These are phyloP conservation scores for Cactoblastis cactorum DNA, from an alignment of 2,888 invertebrate species.

Conservation along the genomic window DNA sequence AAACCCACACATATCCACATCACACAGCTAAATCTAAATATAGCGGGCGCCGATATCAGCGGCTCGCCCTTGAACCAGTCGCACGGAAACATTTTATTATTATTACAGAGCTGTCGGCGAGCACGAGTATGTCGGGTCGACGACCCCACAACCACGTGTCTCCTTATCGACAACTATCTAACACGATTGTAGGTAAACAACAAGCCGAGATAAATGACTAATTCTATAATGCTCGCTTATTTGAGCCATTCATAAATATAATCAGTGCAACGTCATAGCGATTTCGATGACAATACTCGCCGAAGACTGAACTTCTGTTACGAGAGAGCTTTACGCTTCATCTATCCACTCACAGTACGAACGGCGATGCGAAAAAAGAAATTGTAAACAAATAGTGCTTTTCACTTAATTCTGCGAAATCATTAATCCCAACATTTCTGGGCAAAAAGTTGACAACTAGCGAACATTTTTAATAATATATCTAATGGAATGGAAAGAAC, in stretches of 20 bases:
- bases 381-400: neutral
- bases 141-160: slow-evolving; percentile 78
- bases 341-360: neutral
- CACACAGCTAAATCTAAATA: slow-evolving; percentile 78
- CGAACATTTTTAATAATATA: neutral
- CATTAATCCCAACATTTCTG: no score
- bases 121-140: slow-evolving; percentile 77
- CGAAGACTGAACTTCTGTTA: slow-evolving; percentile 19
- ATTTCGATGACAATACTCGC: slow-evolving; percentile 49
- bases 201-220: slow-evolving; percentile 77
- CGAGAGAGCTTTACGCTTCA: neutral
- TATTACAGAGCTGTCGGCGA: slow-evolving; percentile 79
- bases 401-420: neutral
- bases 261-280: slow-evolving; percentile 58
- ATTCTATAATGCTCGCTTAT: slow-evolving; percentile 70
- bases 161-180: slow-evolving; percentile 80
- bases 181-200: slow-evolving; percentile 79
- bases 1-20: slow-evolving; percentile 58
- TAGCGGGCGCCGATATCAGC: slow-evolving; percentile 79
- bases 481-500: neutral
- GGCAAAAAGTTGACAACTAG: neutral
- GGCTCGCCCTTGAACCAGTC: slow-evolving; percentile 80
- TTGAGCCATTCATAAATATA: slow-evolving; percentile 71
- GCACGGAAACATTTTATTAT: slow-evolving; percentile 80
- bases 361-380: neutral